Percentiles rank a stretch among this genome's conserved stretches.
Conservation (phyloP, 2,113 vertebrate species). For the Hemibates koningsi region DNA sequence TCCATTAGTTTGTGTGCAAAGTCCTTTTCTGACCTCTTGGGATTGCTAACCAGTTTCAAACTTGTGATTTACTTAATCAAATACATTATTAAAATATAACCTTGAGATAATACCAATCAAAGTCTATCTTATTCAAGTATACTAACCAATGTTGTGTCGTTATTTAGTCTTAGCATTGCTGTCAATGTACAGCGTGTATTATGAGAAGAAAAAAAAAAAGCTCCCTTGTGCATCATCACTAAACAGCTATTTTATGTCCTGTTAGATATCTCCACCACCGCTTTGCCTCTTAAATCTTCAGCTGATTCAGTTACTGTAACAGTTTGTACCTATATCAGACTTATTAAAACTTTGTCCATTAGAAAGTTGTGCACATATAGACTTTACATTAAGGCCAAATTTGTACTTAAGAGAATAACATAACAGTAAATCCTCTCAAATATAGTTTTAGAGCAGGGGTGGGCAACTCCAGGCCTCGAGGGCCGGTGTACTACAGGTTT, state of each 20-base stretch:
- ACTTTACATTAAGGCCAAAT: neutral
- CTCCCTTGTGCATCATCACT: neutral
- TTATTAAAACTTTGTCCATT: neutral
- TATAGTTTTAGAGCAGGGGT: neutral
- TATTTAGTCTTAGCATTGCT: neutral
- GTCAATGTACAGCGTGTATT: neutral
- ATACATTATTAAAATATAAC: neutral
- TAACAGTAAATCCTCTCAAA: neutral
- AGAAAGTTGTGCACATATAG: neutral
- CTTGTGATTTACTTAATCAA: neutral
- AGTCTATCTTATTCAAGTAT: neutral
- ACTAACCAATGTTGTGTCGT: neutral
- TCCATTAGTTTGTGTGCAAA: neutral
- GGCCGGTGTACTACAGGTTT: neutral
- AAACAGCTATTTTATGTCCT: neutral
- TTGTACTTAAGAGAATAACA: neutral
- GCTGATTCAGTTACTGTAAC: neutral
- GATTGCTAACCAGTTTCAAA: neutral
- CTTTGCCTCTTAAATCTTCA: neutral
- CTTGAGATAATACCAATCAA: neutral
- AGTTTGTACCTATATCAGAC: neutral
- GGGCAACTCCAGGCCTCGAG: neutral
- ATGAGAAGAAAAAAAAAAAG: neutral
- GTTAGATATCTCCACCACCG: neutral
- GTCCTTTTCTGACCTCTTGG: neutral